Base-by-base conservation (phyloP, 2,797 vertebrate species). In the Clarias laeviceps region DNA sequence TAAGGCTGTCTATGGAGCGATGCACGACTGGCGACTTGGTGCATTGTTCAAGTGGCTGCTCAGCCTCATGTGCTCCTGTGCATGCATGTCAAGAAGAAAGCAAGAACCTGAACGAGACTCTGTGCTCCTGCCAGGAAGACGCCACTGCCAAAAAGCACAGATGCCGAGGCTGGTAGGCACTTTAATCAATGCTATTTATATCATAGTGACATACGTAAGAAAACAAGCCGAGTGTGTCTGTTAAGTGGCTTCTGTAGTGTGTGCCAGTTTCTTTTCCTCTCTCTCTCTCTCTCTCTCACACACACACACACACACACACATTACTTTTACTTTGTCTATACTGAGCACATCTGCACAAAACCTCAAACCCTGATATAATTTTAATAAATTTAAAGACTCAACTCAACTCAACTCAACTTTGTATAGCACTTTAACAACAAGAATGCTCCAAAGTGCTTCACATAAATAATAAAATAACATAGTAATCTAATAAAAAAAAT, bases 181-280 rank as follows among this genome's bases (percentile, higher is more conserved):
- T 93, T 93, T 91, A 92, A 94, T 92, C 91, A 93, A 90, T 84
- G 82, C 91, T 93, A 89, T 91, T 89, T 88, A 89, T 90, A 89
- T 88, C 82, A 90, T 87, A 90, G 89, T 88, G 90, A 92, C 91
- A 90, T 87, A 87, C 78, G 65, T 84, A 92, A 88, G 88, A 86
- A 86, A 89, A 90, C 87, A 91, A 90, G 89, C 82, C 4, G 79
- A 86, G 87, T 84, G 86, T 88, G 80, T 86, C 62, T 87, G 87
- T 87, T 87, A 88, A 89, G 82, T 87, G 83, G 87, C 73, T 82
- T 45, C 18, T 59, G 74, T 65, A 50, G 56, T 27, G 74, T 29
- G 84, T 89, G 89, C 69, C 85, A 72, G 69, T 54, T 87, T 79
- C 62, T 81, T 66, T 69, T 45, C 29, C 57, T 59, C 57, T 61